Conservation (phyloP, 2,888 invertebrate genomes). For the Melinaea menophilus region DNA sequence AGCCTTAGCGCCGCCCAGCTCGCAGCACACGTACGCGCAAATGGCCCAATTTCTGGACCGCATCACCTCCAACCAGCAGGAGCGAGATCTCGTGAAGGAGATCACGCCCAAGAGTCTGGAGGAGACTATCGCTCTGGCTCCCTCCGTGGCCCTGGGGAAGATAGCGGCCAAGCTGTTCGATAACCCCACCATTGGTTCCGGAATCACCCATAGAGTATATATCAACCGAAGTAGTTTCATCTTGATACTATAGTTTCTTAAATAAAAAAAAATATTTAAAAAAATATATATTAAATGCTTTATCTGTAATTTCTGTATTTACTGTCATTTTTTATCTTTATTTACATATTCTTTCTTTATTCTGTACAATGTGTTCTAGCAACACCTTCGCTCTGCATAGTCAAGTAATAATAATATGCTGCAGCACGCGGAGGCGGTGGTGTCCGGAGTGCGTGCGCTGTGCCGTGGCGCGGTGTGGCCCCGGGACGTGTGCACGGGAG, state of each 20-base stretch:
- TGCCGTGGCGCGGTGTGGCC: conserved; percentile 87
- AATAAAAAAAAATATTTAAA: too few species aligned
- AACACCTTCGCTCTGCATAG: too few species aligned
- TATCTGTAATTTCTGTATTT: too few species aligned
- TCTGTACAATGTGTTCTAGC: too few species aligned
- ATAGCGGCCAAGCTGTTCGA: conserved; percentile 62
- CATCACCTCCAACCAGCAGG: conserved; percentile 77
- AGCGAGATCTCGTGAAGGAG: conserved; percentile 54
- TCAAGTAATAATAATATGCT: background rate
- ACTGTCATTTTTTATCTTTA: too few species aligned
- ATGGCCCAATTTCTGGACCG: conserved; percentile 86
- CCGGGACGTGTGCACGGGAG: conserved; percentile 89
- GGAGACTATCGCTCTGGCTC: conserved; percentile 57
- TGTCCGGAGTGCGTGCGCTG: conserved; percentile 64
- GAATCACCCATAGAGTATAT: conserved; percentile 64
- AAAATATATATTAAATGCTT: too few species aligned
- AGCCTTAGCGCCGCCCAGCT: conserved; percentile 59
- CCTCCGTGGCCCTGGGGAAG: conserved; percentile 49
- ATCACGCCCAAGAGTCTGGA: conserved; percentile 56
- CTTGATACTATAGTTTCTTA: too few species aligned
- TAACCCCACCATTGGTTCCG: conserved; percentile 58
- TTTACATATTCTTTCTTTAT: too few species aligned
- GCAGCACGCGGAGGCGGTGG: conserved; percentile 58
- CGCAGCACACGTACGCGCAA: conserved; percentile 88
- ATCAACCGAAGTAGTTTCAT: conserved; percentile 12